Evolutionary conservation across 2,113 vertebrate genomes (phyloP).

Genomic region (Probosciger aterrimus): DNA sequence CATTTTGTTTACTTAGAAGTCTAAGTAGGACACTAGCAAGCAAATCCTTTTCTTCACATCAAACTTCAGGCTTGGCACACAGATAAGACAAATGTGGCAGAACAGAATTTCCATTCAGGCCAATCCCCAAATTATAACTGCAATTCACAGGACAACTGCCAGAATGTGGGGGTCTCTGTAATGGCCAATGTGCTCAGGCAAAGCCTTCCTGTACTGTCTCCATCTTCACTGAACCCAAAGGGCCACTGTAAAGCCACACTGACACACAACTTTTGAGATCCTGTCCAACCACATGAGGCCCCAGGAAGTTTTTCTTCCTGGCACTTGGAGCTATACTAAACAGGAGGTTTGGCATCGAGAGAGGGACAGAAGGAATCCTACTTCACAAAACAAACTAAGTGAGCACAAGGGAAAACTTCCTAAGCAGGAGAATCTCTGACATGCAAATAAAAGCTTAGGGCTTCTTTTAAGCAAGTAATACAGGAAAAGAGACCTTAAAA

Average conservation of each 20-base stretch:
- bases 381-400: slow-evolving; percentile 31
- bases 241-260: background rate
- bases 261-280: background rate
- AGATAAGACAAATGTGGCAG: background rate
- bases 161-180: background rate
- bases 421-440: background rate
- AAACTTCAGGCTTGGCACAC: background rate
- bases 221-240: background rate
- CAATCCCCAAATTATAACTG: background rate
- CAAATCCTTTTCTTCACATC: background rate
- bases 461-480: background rate
- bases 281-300: background rate
- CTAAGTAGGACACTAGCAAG: background rate
- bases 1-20: background rate
- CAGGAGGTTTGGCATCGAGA: background rate
- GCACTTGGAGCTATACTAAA: background rate
- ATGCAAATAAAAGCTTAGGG: background rate
- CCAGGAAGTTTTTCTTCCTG: background rate
- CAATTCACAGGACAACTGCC: background rate
- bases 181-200: background rate
- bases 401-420: background rate
- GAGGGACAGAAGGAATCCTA: background rate
- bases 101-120: background rate
- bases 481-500: background rate
- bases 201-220: rapidly evolving